Conservation (phyloP, 2,888 invertebrate species). For the Anticlea derivata region DNA sequence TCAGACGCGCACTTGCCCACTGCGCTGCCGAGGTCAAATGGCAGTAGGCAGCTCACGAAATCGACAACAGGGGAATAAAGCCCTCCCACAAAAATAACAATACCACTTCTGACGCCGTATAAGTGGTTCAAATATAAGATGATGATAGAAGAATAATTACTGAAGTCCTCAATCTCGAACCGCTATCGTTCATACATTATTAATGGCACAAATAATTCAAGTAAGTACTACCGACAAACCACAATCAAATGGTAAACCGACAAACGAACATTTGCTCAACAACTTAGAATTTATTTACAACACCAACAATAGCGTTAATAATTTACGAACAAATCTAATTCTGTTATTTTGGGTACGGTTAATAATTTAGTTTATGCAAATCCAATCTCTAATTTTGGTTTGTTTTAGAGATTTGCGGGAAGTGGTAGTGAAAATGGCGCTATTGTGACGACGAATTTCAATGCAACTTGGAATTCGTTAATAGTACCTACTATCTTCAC, state of each 20-base stretch:
- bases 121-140: too few relatives aligned
- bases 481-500: too few relatives aligned
- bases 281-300: slow-evolving; percentile 49
- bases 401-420: slow-evolving; percentile 29
- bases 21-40: too few relatives aligned
- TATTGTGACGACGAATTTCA: slow-evolving; percentile 14
- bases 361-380: slow-evolving; percentile 44
- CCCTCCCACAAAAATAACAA: too few relatives aligned
- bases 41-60: too few relatives aligned
- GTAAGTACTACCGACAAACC: slow-evolving; percentile 6
- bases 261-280: slow-evolving; percentile 46
- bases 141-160: too few relatives aligned
- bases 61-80: too few relatives aligned
- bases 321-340: slow-evolving; percentile 55
- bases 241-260: slow-evolving; percentile 25
- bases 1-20: too few relatives aligned
- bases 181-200: background rate
- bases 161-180: background rate
- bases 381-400: slow-evolving; percentile 38
- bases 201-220: too few relatives aligned
- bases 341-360: slow-evolving; percentile 45
- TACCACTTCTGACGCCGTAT: too few relatives aligned
- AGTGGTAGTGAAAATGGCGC: slow-evolving; percentile 18
- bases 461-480: slow-evolving; percentile 13
- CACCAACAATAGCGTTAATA: slow-evolving; percentile 60